Evolutionary conservation across 2,888 invertebrate genomes (phyloP).

Genomic region (Gortyna flavago): DNA sequence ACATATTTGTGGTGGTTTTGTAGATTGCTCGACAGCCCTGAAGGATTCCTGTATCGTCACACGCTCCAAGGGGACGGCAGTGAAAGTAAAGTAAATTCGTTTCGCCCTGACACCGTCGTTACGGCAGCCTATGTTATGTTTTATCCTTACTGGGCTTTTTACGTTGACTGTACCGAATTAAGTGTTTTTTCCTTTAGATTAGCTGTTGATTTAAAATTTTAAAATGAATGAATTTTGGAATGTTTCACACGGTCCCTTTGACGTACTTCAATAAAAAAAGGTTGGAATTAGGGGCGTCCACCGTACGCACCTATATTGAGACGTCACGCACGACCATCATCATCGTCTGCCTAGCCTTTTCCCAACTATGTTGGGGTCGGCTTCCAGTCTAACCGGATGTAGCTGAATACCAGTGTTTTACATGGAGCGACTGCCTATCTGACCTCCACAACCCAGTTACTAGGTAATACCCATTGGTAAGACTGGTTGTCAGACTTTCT

Average conservation of each 20-base stretch:
- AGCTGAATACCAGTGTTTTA: too few species aligned
- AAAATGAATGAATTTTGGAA: slow-evolving; percentile 47
- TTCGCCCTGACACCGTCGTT: slow-evolving; percentile 59
- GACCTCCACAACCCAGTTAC: too few species aligned
- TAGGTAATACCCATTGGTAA: too few species aligned
- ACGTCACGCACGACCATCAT: too few species aligned
- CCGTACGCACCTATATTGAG: too few species aligned
- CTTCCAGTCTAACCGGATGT: too few species aligned
- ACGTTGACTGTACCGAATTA: slow-evolving; percentile 55
- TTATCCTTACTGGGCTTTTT: slow-evolving; percentile 47
- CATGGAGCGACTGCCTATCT: too few species aligned
- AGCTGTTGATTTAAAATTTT: slow-evolving; percentile 53
- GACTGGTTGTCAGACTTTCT: too few species aligned
- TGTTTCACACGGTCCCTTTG: slow-evolving; percentile 54
- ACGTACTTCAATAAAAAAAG: slow-evolving; percentile 4
- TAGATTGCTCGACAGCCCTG: slow-evolving; percentile 64
- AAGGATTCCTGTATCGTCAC: slow-evolving; percentile 62
- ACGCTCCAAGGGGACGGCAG: slow-evolving; percentile 69
- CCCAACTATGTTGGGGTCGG: too few species aligned
- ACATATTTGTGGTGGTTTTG: background rate
- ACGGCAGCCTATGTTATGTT: slow-evolving; percentile 28
- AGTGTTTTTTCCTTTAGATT: slow-evolving; percentile 21
- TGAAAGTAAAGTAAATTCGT: slow-evolving; percentile 77
- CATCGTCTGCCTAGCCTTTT: too few species aligned
- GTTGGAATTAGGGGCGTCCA: background rate